Conservation (phyloP, 2,797 vertebrate species). For the Spheniscus humboldti region DNA sequence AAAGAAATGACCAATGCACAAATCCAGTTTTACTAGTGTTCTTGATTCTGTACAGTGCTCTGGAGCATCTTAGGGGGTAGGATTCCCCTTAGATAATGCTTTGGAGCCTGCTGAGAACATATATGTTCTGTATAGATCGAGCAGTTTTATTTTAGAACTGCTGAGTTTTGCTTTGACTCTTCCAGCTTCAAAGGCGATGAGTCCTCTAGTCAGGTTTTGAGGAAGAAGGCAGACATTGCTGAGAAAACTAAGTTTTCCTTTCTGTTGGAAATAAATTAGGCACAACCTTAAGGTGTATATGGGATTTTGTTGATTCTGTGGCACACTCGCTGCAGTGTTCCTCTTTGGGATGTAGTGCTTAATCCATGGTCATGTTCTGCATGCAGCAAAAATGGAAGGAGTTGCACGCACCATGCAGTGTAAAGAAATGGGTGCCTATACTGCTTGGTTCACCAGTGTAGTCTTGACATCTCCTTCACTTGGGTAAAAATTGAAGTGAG, state of each 20-base stretch:
- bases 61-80: neutral
- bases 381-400: neutral
- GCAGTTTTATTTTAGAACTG: neutral
- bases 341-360: neutral
- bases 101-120: neutral
- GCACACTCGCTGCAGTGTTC: neutral
- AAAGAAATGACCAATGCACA: neutral
- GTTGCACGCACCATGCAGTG: neutral
- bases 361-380: neutral
- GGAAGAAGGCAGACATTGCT: neutral
- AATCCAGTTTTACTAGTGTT: neutral
- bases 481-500: neutral
- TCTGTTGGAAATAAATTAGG: neutral
- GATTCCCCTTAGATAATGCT: neutral
- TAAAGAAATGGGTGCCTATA: accelerated
- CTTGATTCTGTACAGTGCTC: neutral
- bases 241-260: neutral
- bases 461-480: neutral
- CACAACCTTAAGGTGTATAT: neutral
- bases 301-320: neutral
- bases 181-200: neutral
- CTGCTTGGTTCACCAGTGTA: neutral
- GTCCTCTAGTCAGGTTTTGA: neutral
- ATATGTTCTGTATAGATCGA: neutral
- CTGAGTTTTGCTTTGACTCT: neutral